phyloP scores from a whole-genome alignment of 2,113 vertebrate genomes.

The Sphyrna mokarran region DNA sequence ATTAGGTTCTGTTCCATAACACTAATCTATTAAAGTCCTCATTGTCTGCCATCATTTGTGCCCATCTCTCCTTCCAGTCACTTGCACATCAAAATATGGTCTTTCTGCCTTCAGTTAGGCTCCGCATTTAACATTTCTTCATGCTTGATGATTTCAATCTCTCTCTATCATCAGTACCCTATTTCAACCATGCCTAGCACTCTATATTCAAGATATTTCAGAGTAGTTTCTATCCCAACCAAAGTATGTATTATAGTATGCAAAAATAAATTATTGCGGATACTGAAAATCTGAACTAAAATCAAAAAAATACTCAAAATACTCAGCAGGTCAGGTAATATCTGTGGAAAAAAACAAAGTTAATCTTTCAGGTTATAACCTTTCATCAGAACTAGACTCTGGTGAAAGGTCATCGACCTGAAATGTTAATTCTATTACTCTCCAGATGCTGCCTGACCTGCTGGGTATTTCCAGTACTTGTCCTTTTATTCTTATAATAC shows the following conservation, averaged over 20 bases:
- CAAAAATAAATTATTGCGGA: too few species aligned
- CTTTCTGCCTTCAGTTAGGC: not conserved
- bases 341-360: too few species aligned
- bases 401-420: not conserved
- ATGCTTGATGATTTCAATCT: not conserved
- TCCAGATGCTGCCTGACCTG: too few species aligned
- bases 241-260: not conserved
- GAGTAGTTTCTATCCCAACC: not conserved
- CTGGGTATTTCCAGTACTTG: too few species aligned
- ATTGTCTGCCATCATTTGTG: not conserved
- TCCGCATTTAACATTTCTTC: not conserved
- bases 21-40: not conserved
- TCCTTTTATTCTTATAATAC: not conserved
- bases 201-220: not conserved
- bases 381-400: too few species aligned
- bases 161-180: not conserved
- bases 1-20: too few species aligned
- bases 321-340: too few species aligned
- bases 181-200: not conserved
- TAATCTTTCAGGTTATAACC: too few species aligned
- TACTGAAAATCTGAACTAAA: too few species aligned
- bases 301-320: too few species aligned
- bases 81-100: not conserved
- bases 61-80: not conserved
- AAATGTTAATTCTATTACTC: too few species aligned